phyloP scores from a whole-genome alignment of 2,113 vertebrate species.

The Xenopus borealis region DNA sequence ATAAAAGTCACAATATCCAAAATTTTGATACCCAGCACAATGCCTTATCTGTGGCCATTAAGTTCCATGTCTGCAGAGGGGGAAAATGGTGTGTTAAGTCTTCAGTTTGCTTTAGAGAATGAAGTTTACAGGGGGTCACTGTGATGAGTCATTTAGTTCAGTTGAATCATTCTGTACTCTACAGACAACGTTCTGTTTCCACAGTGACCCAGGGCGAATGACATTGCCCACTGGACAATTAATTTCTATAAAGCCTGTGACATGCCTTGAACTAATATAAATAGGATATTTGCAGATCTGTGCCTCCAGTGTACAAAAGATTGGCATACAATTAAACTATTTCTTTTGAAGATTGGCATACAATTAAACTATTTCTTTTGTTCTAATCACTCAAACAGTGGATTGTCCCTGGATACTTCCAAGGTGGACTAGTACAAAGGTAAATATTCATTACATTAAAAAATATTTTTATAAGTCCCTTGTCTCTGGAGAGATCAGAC shows the following conservation, averaged over 20 bases:
- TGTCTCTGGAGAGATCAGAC: constrained; percentile 12
- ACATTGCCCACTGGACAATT: neutral
- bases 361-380: neutral
- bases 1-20: too few relatives aligned
- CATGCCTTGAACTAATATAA: too few relatives aligned
- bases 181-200: neutral
- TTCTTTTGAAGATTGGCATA: too few relatives aligned
- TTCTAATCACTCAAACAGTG: constrained; percentile 5
- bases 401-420: constrained; percentile 7
- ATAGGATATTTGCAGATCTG: neutral
- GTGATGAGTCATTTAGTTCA: too few relatives aligned
- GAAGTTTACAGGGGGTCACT: too few relatives aligned
- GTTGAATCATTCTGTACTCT: too few relatives aligned
- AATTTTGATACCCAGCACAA: too few relatives aligned
- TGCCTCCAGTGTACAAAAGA: neutral
- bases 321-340: neutral
- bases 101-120: too few relatives aligned
- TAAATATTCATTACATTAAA: constrained; percentile 24
- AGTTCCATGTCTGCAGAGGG: too few relatives aligned
- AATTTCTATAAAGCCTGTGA: neutral
- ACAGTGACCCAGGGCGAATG: neutral
- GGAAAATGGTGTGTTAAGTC: too few relatives aligned
- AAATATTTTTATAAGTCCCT: constrained; percentile 13
- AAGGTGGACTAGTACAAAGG: neutral
- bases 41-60: too few relatives aligned